Conservation (phyloP, 2,888 invertebrate genomes). For the Tribolium freemani region DNA sequence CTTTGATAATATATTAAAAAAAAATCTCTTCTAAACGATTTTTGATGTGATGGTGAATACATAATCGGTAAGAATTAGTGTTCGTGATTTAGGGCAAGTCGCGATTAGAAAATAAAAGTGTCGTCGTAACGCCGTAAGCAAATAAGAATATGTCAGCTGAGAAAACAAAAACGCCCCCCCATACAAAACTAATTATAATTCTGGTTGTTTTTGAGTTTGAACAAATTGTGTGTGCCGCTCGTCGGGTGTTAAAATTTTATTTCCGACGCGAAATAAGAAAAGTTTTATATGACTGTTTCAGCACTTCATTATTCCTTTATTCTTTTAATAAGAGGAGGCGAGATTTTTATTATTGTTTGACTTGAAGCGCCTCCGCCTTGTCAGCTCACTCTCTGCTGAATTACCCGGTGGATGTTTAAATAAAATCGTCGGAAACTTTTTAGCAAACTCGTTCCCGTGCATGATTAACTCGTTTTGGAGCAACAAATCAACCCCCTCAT, state of each 20-base stretch:
- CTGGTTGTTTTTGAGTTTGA: conserved; percentile 52
- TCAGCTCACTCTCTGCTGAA: conserved; percentile 22
- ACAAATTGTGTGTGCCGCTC: conserved; percentile 59
- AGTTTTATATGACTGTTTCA: conserved; percentile 64
- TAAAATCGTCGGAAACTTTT: conserved; percentile 25
- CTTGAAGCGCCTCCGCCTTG: conserved; percentile 30
- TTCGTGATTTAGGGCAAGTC: not conserved
- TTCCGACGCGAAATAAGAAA: conserved; percentile 65
- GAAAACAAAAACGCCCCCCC: conserved; percentile 54
- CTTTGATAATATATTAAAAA: no score
- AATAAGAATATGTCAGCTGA: conserved; percentile 55
- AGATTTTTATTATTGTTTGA: conserved; percentile 44
- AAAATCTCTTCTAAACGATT: no score
- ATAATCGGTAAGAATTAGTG: not conserved
- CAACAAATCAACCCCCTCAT: not conserved
- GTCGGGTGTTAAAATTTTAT: conserved; percentile 64
- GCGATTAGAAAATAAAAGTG: conserved; percentile 45
- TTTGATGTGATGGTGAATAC: no score
- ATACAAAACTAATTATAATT: conserved; percentile 58
- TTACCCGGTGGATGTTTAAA: conserved; percentile 33
- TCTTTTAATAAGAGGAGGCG: conserved; percentile 57
- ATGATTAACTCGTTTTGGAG: conserved; percentile 22
- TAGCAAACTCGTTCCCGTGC: conserved; percentile 5
- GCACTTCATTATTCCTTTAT: conserved; percentile 65
- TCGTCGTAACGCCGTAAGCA: conserved; percentile 42